These are phyloP conservation scores for Geophilus truncorum DNA, from an alignment of 2,888 invertebrate species.

Conservation along the genomic window DNA sequence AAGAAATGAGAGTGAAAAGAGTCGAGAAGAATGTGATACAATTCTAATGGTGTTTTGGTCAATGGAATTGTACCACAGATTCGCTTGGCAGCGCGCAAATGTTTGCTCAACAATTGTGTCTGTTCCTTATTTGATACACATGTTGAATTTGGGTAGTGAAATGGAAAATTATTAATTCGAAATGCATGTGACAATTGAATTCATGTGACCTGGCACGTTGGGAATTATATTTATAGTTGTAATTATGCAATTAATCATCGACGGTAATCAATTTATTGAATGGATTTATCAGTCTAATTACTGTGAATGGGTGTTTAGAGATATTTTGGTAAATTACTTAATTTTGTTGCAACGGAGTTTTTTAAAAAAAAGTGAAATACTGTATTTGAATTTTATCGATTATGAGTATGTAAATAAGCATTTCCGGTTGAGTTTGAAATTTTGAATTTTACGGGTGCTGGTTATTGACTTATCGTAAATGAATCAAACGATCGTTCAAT, in stretches of 20 bases:
- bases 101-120: neutral
- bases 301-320: too few relatives aligned
- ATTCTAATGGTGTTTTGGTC: neutral
- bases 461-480: too few relatives aligned
- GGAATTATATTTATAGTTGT: neutral
- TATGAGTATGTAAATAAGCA: too few relatives aligned
- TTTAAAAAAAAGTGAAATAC: too few relatives aligned
- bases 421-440: too few relatives aligned
- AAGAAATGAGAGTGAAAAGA: neutral
- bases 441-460: too few relatives aligned
- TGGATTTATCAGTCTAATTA: too few relatives aligned
- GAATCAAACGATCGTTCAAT: too few relatives aligned
- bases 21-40: neutral
- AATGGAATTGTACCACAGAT: neutral
- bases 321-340: too few relatives aligned
- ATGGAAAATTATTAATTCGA: neutral
- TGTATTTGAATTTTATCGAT: too few relatives aligned
- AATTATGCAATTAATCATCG: neutral
- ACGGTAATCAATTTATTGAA: too few relatives aligned
- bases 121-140: neutral
- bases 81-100: neutral
- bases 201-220: neutral
- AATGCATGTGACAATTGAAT: neutral
- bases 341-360: too few relatives aligned
- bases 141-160: neutral